A percentile compares a stretch with the other conserved stretches of the same genome.
These are phyloP conservation scores for Calycopis cecrops DNA, from an alignment of 1,140 invertebrate species.

Conservation along the genomic window DNA sequence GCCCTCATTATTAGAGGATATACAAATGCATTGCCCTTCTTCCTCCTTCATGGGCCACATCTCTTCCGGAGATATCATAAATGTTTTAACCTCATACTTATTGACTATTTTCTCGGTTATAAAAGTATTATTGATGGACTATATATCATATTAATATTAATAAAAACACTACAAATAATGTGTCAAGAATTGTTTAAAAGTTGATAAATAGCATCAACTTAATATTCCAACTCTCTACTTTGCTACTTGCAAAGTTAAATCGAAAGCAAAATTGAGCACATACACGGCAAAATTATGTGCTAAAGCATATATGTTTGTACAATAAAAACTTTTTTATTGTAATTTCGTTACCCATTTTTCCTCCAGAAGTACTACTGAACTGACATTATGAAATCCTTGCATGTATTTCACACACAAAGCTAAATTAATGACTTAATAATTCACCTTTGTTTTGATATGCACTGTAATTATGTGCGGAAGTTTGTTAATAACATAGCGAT, in stretches of 20 bases:
- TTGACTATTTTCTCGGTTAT: too few species aligned
- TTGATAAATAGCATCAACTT: neutral
- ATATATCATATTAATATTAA: too few species aligned
- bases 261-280: neutral
- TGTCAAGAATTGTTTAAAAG: too few species aligned
- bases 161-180: too few species aligned
- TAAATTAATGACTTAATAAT: slow-evolving; percentile 31
- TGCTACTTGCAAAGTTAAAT: slow-evolving; percentile 1
- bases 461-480: slow-evolving; percentile 33
- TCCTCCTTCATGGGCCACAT: too few species aligned
- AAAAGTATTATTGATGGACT: too few species aligned
- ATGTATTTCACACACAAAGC: slow-evolving; percentile 19
- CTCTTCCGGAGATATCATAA: too few species aligned
- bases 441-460: slow-evolving; percentile 32
- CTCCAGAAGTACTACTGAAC: neutral
- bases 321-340: slow-evolving; percentile 7
- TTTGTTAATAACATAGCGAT: slow-evolving; percentile 27
- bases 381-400: slow-evolving; percentile 1
- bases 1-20: too few species aligned
- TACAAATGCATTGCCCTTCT: too few species aligned
- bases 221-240: neutral
- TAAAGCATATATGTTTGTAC: neutral
- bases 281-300: neutral
- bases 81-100: too few species aligned
- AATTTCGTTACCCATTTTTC: neutral